A percentile compares a stretch with the other conserved stretches of the same genome.
Conservation (phyloP, 2,888 invertebrate genomes). For the Lycia hirtaria region DNA sequence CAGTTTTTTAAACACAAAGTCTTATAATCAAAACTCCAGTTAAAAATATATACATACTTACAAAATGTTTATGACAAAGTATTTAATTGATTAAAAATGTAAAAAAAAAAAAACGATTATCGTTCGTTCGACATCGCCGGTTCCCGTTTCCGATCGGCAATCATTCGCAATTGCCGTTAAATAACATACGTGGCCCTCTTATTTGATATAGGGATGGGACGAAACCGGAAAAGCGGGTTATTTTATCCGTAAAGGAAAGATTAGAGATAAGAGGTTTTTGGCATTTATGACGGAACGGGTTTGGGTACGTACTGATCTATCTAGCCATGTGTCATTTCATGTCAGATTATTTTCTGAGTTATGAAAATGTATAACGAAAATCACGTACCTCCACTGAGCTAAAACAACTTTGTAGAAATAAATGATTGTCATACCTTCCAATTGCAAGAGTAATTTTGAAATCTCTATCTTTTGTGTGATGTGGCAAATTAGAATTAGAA, state of each 20-base stretch:
- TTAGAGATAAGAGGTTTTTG: constrained; percentile 16
- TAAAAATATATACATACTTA: too few relatives aligned
- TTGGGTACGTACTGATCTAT: neutral
- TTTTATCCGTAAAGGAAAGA: constrained; percentile 21
- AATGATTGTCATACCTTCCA: too few relatives aligned
- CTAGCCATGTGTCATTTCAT: neutral
- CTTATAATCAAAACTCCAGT: too few relatives aligned
- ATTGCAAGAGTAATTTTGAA: too few relatives aligned
- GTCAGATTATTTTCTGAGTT: constrained; percentile 4
- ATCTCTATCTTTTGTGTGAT: too few relatives aligned
- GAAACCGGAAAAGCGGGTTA: constrained; percentile 20
- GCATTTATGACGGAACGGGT: neutral
- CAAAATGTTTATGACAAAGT: too few relatives aligned
- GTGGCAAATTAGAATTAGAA: too few relatives aligned
- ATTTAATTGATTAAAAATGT: constrained; percentile 33
- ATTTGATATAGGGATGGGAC: constrained; percentile 30
- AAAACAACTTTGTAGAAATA: too few relatives aligned
- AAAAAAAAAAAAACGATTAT: constrained; percentile 45
- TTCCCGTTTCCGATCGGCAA: constrained; percentile 48
- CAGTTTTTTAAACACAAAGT: too few relatives aligned
- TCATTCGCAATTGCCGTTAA: constrained; percentile 56
- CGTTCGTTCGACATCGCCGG: constrained; percentile 36
- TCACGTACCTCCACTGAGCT: too few relatives aligned
- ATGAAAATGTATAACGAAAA: too few relatives aligned
- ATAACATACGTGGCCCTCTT: constrained; percentile 54